Base-by-base conservation (phyloP, 2,797 vertebrate species). In the Micrastur ruficollis region DNA sequence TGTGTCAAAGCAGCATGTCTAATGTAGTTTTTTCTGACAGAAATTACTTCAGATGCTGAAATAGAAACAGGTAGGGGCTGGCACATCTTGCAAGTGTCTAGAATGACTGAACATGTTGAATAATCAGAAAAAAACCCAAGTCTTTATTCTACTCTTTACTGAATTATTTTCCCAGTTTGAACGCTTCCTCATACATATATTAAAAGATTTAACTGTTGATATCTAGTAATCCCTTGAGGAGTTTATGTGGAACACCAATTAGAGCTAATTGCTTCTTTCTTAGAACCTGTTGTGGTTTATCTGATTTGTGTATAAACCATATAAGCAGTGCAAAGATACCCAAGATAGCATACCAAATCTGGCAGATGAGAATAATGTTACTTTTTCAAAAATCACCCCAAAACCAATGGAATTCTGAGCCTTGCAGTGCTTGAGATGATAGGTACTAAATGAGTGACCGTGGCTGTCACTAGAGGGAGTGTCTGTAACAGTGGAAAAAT, bases 401-500 rank as follows among this genome's bases (percentile, higher is more conserved):
- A 70, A 58, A 38, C 1, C 12, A 10, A 21, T n/a, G 40, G 34
- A 92, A 65, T 81, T 86, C 2, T 4, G 16, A 89, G 26, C 29
- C 56, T 87, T 72, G 50, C 36, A 50, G 44, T 61, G 27, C n/a
- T 53, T 89, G 36, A 87, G 21, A n/a, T 46, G 11, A 31, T 26
- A 42, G 0, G 1, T 61, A 25, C 23, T 75, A 25, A 52, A 42
- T 42, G 13, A 68, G 19, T 1, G 2, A 36, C 50, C 2, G 1
- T 70, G 27, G 25, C 71, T 74, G 59, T 79, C 93, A 85, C 78
- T 94, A 94, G 89, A 80, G 87, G 91, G 87, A 91, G 91, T 58
- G 44, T 55, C 72, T 81, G 47, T 67, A 91, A 38, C 66, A 72
- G 38, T 38, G 46, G 50, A 55, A 85, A 86, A 86, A 59, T 25